A percentile compares a stretch with the other conserved stretches of the same genome.
phyloP scores from a whole-genome alignment of 2,888 invertebrate genomes.

The Trachelus iudaicus region DNA sequence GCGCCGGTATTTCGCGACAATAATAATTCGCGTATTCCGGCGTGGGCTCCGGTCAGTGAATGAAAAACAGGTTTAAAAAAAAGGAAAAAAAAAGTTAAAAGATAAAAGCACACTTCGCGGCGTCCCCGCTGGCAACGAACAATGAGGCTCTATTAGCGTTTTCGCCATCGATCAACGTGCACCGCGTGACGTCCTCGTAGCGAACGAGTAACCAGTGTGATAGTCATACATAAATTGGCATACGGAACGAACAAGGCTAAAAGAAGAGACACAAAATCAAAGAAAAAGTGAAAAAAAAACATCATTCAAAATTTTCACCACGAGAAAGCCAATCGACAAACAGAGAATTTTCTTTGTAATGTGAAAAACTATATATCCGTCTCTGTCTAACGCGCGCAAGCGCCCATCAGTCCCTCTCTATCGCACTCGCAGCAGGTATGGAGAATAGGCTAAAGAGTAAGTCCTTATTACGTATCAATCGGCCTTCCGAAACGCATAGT shows the following conservation, averaged over 20 bases:
- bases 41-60: conserved; percentile 6
- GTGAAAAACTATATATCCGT: not conserved
- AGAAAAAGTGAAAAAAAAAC: not conserved
- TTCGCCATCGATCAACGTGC: no score
- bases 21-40: conserved; percentile 7
- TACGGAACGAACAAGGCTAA: not conserved
- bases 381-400: not conserved
- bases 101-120: not conserved
- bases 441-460: not conserved
- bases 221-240: not conserved
- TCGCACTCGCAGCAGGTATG: not conserved
- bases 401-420: not conserved
- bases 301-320: not conserved
- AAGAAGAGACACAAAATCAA: not conserved
- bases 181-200: no score
- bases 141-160: no score
- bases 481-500: not conserved
- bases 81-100: conserved; percentile 7
- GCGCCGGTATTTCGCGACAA: not conserved
- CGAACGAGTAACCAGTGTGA: not conserved
- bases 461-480: not conserved
- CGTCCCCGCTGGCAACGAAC: no score
- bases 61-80: conserved; percentile 2
- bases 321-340: not conserved
- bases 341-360: rapidly evolving